A percentile compares a stretch with the other conserved stretches of the same genome.
phyloP scores from a whole-genome alignment of 2,888 invertebrate species.

The Ashinkailepas kermadecensis region DNA sequence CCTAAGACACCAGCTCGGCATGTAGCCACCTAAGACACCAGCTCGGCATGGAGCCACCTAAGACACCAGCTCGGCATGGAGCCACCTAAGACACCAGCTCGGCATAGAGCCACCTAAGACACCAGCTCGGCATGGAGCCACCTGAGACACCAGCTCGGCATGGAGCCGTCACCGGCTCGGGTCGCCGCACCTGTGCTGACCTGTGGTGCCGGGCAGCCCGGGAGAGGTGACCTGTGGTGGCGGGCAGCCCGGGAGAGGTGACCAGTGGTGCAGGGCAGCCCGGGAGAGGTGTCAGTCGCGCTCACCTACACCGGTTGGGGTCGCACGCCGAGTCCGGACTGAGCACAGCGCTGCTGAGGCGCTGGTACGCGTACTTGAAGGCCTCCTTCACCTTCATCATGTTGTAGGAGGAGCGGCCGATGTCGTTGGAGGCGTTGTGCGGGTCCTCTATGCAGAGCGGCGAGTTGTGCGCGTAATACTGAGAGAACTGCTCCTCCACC shows the following conservation, averaged over 20 bases:
- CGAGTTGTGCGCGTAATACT: conserved; percentile 45
- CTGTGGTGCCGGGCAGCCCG: background rate
- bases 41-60: too few relatives aligned
- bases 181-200: too few relatives aligned
- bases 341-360: conserved; percentile 51
- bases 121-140: too few relatives aligned
- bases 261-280: background rate
- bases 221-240: too few relatives aligned
- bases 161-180: too few relatives aligned
- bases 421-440: conserved; percentile 89
- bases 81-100: too few relatives aligned
- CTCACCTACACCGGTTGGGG: conserved; percentile 29
- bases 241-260: background rate
- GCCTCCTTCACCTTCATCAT: conserved; percentile 84
- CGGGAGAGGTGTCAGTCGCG: background rate
- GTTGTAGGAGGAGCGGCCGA: conserved; percentile 94
- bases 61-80: too few relatives aligned
- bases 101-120: too few relatives aligned
- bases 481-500: conserved; percentile 78
- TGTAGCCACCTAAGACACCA: too few relatives aligned
- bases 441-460: conserved; percentile 97
- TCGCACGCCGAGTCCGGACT: conserved; percentile 50
- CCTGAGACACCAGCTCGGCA: too few relatives aligned
- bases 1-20: too few relatives aligned
- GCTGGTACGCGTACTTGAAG: conserved; percentile 84